Percentiles rank a stretch among this genome's conserved stretches.
Evolutionary conservation across 2,113 vertebrate species (phyloP).

Genomic region (Sander lucioperca): DNA sequence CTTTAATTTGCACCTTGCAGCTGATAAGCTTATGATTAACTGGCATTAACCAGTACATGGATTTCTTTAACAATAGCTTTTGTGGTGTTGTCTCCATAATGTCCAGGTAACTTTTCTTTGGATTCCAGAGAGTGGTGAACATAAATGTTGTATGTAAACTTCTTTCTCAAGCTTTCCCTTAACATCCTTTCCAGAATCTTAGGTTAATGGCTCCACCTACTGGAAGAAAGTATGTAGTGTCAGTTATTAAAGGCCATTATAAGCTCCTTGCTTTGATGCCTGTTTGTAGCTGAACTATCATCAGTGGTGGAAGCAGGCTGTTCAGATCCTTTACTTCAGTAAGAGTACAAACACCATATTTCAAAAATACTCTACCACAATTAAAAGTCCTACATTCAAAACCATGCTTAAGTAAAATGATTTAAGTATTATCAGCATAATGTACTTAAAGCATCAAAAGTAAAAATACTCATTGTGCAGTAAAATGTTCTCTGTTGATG

Average conservation of each 20-base stretch:
- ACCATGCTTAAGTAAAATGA: too few species aligned
- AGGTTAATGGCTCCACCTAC: conserved; percentile 64
- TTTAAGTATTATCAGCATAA: too few species aligned
- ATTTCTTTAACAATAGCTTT: not conserved
- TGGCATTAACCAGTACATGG: not conserved
- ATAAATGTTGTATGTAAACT: not conserved
- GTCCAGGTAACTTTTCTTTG: not conserved
- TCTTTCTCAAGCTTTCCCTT: not conserved
- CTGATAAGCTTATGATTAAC: conserved; percentile 15
- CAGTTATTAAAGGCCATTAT: not conserved
- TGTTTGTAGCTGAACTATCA: not conserved
- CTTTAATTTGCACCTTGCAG: conserved; percentile 2
- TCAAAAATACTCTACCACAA: too few species aligned
- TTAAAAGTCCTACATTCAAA: too few species aligned
- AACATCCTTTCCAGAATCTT: conserved; percentile 23
- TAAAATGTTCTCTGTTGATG: too few species aligned
- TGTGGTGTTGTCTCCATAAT: conserved; percentile 1
- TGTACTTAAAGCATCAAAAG: too few species aligned
- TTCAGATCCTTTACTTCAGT: too few species aligned
- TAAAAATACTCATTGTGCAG: too few species aligned
- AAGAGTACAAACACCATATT: too few species aligned
- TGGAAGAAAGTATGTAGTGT: conserved; percentile 55
- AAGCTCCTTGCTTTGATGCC: not conserved
- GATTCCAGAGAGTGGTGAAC: not conserved
- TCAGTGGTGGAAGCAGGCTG: too few species aligned